Evolutionary conservation across 2,888 invertebrate species (phyloP), one percentile per base, ranked within the genome.

Genomic region (Colostygia pectinataria): DNA sequence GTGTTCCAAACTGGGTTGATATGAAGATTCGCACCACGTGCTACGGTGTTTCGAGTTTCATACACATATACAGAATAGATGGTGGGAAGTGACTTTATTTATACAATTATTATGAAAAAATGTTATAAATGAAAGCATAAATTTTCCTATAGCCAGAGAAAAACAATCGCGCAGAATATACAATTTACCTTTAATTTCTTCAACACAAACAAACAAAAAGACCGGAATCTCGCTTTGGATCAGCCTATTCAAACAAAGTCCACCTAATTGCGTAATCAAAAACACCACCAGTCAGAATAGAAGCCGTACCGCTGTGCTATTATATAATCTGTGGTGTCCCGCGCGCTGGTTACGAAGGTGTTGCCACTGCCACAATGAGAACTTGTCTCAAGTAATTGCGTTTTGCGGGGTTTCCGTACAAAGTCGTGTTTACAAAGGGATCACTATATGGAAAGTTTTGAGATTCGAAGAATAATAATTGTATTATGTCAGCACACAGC

Each of bases 331-430:
- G 40, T 45, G 50, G 37, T 52, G 33, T 61, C 53, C 49, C 48
- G 38, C 33, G 40, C 33, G 40, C 23, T 43, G 33, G 53, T 57
- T 54, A 57, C 62, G 55, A 60, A 82, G 81, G 83, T 81, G 78
- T 68, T 62, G 52, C 47, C 54, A 80, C n/a, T n/a, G 15, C 15
- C 20, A 20, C 80, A 85, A 84, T 69, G 57, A 61, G 32, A 60
- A 74, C 73, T 80, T 83, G 83, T 81, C 83, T 84, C 74, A 79
- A 79, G 75, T 66, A 74, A 77, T 77, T 79, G 74, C 63, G 61
- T 66, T 72, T 71, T 61, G 65, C 51, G 32, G 20, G 38, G 74
- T 61, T 57, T 71, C 78, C 46, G 52, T 70, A 68, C 70, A 83
- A 71, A 72, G 73, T 50, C 4, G 9, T 6, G 8, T 7, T 12